Percentiles rank a stretch among this genome's conserved stretches.
Conservation (phyloP, 2,797 vertebrate species). For the Onychomys arenicola region DNA sequence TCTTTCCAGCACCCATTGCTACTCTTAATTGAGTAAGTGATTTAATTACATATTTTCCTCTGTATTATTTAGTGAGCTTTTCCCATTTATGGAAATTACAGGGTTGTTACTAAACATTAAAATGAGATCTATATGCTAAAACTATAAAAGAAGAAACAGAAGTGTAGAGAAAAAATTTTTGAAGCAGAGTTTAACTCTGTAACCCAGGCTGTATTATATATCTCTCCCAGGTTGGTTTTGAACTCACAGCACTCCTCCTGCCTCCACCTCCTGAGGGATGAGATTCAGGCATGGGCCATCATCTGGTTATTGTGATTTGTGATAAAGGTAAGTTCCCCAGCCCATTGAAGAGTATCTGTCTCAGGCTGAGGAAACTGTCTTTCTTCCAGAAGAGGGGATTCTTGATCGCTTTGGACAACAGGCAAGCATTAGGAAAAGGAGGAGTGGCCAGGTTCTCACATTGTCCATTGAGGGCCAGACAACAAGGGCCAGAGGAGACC, state of each 20-base stretch:
- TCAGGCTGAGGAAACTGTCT: not conserved
- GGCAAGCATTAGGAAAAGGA: not conserved
- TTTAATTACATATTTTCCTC: not conserved
- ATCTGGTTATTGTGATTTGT: not conserved
- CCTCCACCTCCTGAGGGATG: not conserved
- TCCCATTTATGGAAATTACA: slow-evolving; percentile 11
- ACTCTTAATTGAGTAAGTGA: slow-evolving; percentile 26
- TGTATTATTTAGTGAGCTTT: not conserved
- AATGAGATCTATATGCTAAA: not conserved
- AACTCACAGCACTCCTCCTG: not conserved
- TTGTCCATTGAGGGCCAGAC: not conserved
- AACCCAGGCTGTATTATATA: not conserved
- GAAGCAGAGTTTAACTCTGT: not conserved
- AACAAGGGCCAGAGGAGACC: not conserved
- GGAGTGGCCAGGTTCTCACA: not conserved
- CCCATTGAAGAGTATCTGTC: not conserved
- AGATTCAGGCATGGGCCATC: not conserved
- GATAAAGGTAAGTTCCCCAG: not conserved
- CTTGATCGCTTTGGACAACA: not conserved
- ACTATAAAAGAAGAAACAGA: not conserved
- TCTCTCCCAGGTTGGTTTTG: not conserved
- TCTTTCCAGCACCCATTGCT: no score
- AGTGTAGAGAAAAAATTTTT: not conserved
- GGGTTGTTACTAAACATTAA: not conserved
- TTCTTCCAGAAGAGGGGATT: not conserved